Conservation (phyloP, 2,113 vertebrate species). For the Esox niger region DNA sequence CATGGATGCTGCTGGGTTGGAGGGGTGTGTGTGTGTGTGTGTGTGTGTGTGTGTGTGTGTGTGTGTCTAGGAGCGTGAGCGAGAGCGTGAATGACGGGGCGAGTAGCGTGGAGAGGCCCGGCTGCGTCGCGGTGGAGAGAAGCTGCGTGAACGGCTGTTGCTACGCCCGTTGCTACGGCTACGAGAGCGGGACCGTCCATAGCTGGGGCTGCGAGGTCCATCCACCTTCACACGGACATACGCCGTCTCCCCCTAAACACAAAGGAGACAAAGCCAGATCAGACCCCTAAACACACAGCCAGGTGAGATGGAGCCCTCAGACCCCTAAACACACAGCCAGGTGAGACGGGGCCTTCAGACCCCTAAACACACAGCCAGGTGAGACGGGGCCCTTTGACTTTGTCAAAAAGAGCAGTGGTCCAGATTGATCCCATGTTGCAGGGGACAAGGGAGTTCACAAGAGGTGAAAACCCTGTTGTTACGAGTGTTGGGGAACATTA, state of each 20-base stretch:
- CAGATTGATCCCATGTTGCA: too few relatives aligned
- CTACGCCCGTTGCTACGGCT: conserved; percentile 77
- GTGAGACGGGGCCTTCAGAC: too few relatives aligned
- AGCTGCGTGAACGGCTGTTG: conserved; percentile 81
- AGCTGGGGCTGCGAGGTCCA: conserved; percentile 83
- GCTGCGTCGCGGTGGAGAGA: conserved; percentile 84
- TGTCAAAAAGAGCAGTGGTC: too few relatives aligned
- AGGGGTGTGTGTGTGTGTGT: conserved; percentile 10
- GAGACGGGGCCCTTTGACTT: too few relatives aligned
- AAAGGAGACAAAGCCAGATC: conserved; percentile 22
- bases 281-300: too few relatives aligned
- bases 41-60: conserved; percentile 6
- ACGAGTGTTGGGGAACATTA: too few relatives aligned
- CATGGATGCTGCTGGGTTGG: conserved; percentile 9
- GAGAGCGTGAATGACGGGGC: conserved; percentile 67
- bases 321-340: too few relatives aligned
- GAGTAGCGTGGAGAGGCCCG: conserved; percentile 81
- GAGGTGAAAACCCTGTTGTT: too few relatives aligned
- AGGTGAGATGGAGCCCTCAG: too few relatives aligned
- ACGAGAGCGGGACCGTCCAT: conserved; percentile 81
- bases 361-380: too few relatives aligned
- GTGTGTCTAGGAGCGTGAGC: conserved; percentile 62
- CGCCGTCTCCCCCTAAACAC: conserved; percentile 83
- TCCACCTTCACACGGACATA: conserved; percentile 88
- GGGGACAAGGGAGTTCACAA: too few relatives aligned